Evolutionary conservation across 92 coral and sea anemone species (phyloP), one percentile per base, ranked within the genome.

Genomic region (Paramuricea clavata): DNA sequence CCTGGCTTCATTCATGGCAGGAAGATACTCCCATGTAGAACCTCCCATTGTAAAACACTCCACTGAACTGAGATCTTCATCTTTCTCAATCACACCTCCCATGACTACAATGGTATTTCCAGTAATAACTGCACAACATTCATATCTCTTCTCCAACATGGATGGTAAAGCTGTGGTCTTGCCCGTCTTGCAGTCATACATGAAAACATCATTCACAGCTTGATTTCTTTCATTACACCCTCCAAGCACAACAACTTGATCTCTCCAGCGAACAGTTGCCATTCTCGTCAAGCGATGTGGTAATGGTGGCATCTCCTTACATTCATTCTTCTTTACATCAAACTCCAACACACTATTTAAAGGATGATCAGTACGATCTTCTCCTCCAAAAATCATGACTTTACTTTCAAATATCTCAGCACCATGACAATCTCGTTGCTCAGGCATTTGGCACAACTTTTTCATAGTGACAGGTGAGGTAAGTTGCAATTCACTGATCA

Each of bases 211-310:
- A 54, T 54, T 54, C 62, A 54, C 1, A 54, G 19, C 26, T 54
- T 54, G 1, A 2, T 9, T 7, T 6, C 19, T 13, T 13, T 54
- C 22, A 21, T 54, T 19, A 54, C 22, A 13, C 1, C 79, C 79
- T 41, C 79, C 79, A 25, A 73, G 12, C 5, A 73, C 31, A 31
- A 73, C 54, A 26, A 73, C 30, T 22, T 73, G 49, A 73, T 73
- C 60, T 73, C 54, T 73, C 79, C 56, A 39, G n/a, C 32, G 32
- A 73, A 73, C 79, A 0, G 57, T 73, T 39, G 57, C 79, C 79
- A 73, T 73, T 33, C 9, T 42, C 32, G 31, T 42, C 79, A 73
- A 30, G 27, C 59, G 33, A 25, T n/a, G 49, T 0, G 15, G 32
- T 27, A 73, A 31, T 21, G 79, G 79, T 39, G 79, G 57, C 79